Base-by-base conservation (phyloP, 2,888 invertebrate genomes). In the Eupithecia abbreviata region DNA sequence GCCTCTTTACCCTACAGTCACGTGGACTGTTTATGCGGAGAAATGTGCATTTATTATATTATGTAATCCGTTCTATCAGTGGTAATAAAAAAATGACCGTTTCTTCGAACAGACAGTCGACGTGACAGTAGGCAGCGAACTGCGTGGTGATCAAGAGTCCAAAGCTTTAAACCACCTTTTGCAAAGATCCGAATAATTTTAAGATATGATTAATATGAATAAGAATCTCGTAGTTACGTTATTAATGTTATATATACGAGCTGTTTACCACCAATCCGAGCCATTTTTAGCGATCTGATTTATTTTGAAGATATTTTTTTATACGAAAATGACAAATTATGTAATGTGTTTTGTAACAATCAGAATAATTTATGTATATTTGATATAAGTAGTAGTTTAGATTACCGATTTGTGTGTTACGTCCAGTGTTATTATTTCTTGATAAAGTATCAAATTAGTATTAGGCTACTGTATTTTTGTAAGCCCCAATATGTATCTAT, bases 191-290 rank as follows among this genome's bases (percentile, higher is more conserved):
- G 47, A 69, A 69, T 45, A 45, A 49, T 45, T 45, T 69, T 69
- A 69, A 18, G 45, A 69, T 69, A 69, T 9, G 3, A 9, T 68
- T 81, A 84, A 49, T 69, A 69, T 9, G 3, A 9, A 70, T 81
- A 84, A 81, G 86, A 88, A 87, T 88, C 85, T 89, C 85, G 77
- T 88, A 88, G 85, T 76, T 76, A 79, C 76, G 77, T 79, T 74
- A 77, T 77, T 65, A 77, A 80, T 83, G 83, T 83, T 81, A 83
- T 84, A 83, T 81, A 78, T 75, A 76, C 74, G 74, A 69, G 74
- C 79, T 73, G 80, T 80, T 73, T 86, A 86, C 85, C 84, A 88
- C 80, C 83, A 93, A 94, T 94, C 94, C 94, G 94, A 94, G 94
- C 94, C 94, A 94, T 92, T 93, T 30, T 88, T 82, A 83, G 77